phyloP scores from a whole-genome alignment of 2,797 vertebrate species.

The Sebastes jordani region DNA sequence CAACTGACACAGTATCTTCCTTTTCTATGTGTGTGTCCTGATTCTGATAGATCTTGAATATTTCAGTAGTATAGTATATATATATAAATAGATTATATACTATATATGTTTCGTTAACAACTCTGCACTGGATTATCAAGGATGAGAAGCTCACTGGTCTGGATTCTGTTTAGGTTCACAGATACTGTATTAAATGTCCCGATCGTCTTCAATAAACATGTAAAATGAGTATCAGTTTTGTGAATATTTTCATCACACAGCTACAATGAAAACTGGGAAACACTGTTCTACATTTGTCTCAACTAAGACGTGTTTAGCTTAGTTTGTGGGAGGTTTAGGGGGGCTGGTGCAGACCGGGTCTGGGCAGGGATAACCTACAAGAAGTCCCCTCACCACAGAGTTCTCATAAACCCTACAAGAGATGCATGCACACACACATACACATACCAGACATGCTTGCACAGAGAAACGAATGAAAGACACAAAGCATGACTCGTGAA shows the following conservation, averaged over 20 bases:
- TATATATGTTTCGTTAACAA: not conserved
- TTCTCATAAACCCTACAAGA: slow-evolving; percentile 68
- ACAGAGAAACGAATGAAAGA: not conserved
- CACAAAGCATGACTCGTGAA: not conserved
- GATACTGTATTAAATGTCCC: not conserved
- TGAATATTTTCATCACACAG: not conserved
- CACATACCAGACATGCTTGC: not conserved
- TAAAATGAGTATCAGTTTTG: not conserved
- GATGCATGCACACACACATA: not conserved
- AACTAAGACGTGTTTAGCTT: not conserved
- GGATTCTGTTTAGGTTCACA: not conserved
- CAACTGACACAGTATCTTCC: not conserved
- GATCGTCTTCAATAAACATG: not conserved
- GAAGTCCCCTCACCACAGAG: slow-evolving; percentile 63
- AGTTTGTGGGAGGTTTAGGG: not conserved
- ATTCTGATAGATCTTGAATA: not conserved
- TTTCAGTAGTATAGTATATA: no score
- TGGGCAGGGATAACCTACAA: slow-evolving; percentile 1
- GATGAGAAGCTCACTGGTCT: not conserved
- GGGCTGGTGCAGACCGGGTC: not conserved
- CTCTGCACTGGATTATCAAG: not conserved
- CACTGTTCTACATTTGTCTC: not conserved
- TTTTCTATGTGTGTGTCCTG: not conserved
- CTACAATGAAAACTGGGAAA: not conserved
- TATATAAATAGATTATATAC: no score